Base-by-base conservation (phyloP, 92 coral and sea anemone species). In the Zoanthus solanderi region DNA sequence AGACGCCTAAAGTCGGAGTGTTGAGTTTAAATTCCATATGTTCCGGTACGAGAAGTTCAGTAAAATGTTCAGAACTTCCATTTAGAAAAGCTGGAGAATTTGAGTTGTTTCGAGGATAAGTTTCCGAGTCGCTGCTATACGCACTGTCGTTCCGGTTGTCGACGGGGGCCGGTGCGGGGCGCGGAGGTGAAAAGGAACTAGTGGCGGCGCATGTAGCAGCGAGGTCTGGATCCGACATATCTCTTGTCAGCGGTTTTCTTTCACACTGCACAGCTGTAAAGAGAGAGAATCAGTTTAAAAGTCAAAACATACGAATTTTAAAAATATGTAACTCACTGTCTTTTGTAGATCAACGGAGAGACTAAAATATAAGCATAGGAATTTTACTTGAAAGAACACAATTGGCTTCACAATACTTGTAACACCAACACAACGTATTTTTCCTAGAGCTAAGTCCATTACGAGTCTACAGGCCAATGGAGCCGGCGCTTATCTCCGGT, bases 261-360 rank as follows among this genome's bases (percentile, higher is more conserved):
- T 96, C 98, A 81, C 98, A 94, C 79, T 96, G 98, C 67, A 96
- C 98, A 87, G 98, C 98, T 96, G 52, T 61, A 88, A 31, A 23
- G 18, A 67, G 67, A 58, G 48, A 84, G 3, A 63, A 63, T 5
- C 31, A n/a, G n/a, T 58, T 58, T 14, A 18, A 58, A 54, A 54
- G 16, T 54, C 13, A 54, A 54, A 54, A 54, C 13, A 10, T 54
- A 10, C 7, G 16, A 54, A 54, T 10, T 54, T 9, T 54, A 11
- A 10, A 54, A 54, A 54, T 15, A 54, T 54, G 60, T 54, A 54
- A 54, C 10, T 54, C 7, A 15, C 12, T 54, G 6, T 6, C 16
- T 14, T 14, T 13, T 58, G n/a, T 57, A 58, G 5, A 5, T 5
- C 23, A 37, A 37, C 2, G 42, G 42, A 37, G 3, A 37, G 42